These are phyloP conservation scores for Eudasyphora cyanicolor DNA, from an alignment of 2,888 invertebrate genomes.

Conservation along the genomic window DNA sequence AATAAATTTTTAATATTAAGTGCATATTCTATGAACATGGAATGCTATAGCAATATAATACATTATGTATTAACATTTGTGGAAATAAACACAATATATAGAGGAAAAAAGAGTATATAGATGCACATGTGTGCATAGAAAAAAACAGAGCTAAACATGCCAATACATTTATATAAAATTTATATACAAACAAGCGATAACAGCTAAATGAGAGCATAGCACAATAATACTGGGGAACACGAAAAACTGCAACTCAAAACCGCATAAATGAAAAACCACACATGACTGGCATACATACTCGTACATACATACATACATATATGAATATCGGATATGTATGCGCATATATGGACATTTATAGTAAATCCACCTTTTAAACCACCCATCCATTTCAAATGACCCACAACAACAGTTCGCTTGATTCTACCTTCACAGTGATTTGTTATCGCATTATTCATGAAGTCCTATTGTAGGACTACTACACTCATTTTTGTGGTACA, in stretches of 20 bases:
- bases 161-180: constrained; percentile 16
- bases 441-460: no score
- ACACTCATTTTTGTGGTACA: no score
- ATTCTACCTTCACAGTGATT: no score
- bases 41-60: constrained; percentile 30
- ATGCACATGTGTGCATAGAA: background rate
- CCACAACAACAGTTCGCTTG: background rate
- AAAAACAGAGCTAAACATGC: background rate
- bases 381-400: background rate
- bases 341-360: no score
- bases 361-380: background rate
- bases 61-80: constrained; percentile 27
- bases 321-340: no score
- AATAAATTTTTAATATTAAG: constrained; percentile 29
- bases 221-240: background rate
- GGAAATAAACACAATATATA: constrained; percentile 7
- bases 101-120: background rate
- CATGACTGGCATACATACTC: background rate
- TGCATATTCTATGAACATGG: constrained; percentile 20
- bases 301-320: no score
- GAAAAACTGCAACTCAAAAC: background rate
- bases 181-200: constrained; percentile 12
- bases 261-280: background rate
- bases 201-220: background rate
- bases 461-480: no score